These are phyloP conservation scores for Eupeodes corollae DNA, from an alignment of 1,140 invertebrate genomes.

Conservation along the genomic window DNA sequence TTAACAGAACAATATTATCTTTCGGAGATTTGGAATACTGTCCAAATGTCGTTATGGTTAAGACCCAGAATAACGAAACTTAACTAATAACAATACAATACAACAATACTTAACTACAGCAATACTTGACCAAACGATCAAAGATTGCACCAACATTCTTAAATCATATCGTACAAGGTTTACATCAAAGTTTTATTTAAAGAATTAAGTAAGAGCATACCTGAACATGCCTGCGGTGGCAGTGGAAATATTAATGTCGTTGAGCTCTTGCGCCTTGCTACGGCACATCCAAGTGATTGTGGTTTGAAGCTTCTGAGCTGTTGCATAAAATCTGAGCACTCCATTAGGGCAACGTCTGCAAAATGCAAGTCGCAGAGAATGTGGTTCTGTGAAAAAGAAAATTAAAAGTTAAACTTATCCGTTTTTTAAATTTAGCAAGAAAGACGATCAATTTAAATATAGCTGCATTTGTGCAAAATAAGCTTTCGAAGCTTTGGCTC, in stretches of 20 bases:
- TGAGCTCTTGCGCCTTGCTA: slow-evolving; percentile 80
- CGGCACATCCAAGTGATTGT: slow-evolving; percentile 85
- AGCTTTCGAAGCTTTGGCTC: background rate
- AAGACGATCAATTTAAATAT: background rate
- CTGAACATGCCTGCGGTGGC: slow-evolving; percentile 87
- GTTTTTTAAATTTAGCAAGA: slow-evolving; percentile 10
- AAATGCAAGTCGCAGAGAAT: slow-evolving; percentile 38
- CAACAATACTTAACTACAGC: too few relatives aligned
- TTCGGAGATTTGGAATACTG: too few relatives aligned
- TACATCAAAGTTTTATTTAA: background rate
- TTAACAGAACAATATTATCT: too few relatives aligned
- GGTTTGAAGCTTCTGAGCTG: slow-evolving; percentile 90
- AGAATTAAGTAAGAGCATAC: slow-evolving; percentile 41
- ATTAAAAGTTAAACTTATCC: slow-evolving; percentile 5
- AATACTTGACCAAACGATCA: too few relatives aligned
- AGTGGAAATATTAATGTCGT: slow-evolving; percentile 88
- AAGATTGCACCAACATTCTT: too few relatives aligned
- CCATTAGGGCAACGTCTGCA: slow-evolving; percentile 83
- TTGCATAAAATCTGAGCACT: slow-evolving; percentile 93
- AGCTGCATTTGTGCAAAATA: background rate
- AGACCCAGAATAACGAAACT: too few relatives aligned
- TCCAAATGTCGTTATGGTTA: too few relatives aligned
- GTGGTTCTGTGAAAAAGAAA: slow-evolving; percentile 25
- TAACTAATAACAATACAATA: too few relatives aligned
- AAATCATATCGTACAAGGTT: too few relatives aligned